Conservation (phyloP, 2,888 invertebrate species). For the Psylliodes chrysocephalus region DNA sequence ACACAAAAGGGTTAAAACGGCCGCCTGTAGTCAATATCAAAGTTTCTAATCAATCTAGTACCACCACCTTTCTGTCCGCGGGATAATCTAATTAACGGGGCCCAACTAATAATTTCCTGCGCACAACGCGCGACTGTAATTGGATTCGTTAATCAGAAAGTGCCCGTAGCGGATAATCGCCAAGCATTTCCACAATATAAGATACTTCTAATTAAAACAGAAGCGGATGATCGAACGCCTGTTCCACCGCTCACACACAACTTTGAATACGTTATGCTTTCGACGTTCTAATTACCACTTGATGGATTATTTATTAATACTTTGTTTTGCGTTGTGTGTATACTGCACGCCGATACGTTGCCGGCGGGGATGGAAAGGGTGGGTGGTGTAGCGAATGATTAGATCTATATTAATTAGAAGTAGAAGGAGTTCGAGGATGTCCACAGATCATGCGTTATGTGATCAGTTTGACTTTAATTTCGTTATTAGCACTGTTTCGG, state of each 20-base stretch:
- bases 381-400: neutral
- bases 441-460: too few species aligned
- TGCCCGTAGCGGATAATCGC: conserved; percentile 62
- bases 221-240: conserved; percentile 47
- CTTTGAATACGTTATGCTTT: conserved; percentile 38
- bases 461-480: too few species aligned
- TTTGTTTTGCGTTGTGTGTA: conserved; percentile 37
- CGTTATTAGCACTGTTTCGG: too few species aligned
- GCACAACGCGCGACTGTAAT: conserved; percentile 65
- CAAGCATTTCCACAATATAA: conserved; percentile 58
- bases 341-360: conserved; percentile 11
- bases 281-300: conserved; percentile 40
- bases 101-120: conserved; percentile 64
- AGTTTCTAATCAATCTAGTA: conserved; percentile 49
- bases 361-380: conserved; percentile 16
- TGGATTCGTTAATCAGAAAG: conserved; percentile 65
- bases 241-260: conserved; percentile 33
- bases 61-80: conserved; percentile 52
- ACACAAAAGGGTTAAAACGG: conserved; percentile 1
- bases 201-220: conserved; percentile 56
- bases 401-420: conserved; percentile 28
- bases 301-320: conserved; percentile 39
- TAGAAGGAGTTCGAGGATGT: neutral
- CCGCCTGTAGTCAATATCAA: conserved; percentile 29
- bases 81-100: conserved; percentile 63